Evolutionary conservation across 2,113 vertebrate species (phyloP).

Genomic region (Tupaia chinensis): DNA sequence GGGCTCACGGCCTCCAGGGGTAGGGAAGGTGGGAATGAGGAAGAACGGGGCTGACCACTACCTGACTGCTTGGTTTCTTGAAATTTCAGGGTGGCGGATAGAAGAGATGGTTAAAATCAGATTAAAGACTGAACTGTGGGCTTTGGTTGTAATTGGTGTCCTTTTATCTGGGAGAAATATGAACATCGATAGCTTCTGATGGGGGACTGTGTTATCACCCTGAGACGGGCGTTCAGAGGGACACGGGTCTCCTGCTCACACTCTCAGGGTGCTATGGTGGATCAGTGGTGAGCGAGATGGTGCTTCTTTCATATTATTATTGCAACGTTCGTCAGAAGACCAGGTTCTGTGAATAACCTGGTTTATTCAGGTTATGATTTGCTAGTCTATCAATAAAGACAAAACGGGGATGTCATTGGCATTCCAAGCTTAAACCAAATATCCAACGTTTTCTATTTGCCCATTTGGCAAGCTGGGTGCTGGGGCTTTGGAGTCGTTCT

Average conservation of each 20-base stretch:
- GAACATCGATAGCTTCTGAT: background rate
- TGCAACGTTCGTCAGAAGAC: background rate
- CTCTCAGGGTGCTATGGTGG: background rate
- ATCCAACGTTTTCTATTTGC: background rate
- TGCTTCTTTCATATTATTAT: background rate
- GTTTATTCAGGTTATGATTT: background rate
- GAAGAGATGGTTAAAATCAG: background rate
- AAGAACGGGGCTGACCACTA: background rate
- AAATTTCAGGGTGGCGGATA: background rate
- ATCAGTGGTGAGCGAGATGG: background rate
- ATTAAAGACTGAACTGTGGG: background rate
- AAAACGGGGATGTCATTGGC: background rate
- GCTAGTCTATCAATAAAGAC: background rate
- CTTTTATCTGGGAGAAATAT: background rate
- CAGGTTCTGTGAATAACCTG: background rate
- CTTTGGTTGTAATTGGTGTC: background rate
- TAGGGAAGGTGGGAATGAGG: background rate
- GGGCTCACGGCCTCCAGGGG: background rate
- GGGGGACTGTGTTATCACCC: background rate
- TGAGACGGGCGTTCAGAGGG: slow-evolving; percentile 28
- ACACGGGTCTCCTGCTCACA: background rate
- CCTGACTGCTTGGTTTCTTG: background rate
- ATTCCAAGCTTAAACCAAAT: background rate
- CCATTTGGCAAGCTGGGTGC: background rate
- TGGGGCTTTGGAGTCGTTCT: background rate